Base-by-base conservation (phyloP, 2,888 invertebrate species). In the Drepanosiphum platanoidis region DNA sequence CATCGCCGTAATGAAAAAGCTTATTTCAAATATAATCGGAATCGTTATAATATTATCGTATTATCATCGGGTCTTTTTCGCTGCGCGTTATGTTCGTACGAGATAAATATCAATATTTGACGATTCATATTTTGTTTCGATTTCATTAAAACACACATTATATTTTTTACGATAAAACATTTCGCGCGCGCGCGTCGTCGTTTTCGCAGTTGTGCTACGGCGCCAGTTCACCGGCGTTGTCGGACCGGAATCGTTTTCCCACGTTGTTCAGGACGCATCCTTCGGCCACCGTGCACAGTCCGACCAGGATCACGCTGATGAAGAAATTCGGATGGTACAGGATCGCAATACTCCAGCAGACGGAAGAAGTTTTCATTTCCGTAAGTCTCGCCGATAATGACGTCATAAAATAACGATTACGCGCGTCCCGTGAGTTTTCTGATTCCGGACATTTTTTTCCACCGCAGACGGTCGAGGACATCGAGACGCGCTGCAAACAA, bases 211-310 rank as follows among this genome's bases (percentile, higher is more conserved):
- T 99, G 58, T 99, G 99, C 89, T 99, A 99, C 90, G 99, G 99
- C 74, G 98, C 99, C 46, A 98, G 98, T 88, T 98, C 98, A 78
- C 99, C 99, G 11, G 99, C 99, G 7, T 91, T 99, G 82, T 99
- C 99, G 58, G 97, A 99, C 91, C 94, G 99, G 84, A 95, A 96
- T 88, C 93, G 99, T 82, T 99, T 99, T 90, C 98, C 98, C 27
- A 99, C 99, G 11, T 93, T 99, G 88, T 99, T 99, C 91, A 94
- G 99, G 86, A 99, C 99, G 0, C 99, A 99, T 91, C 99, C 99
- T 3, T 99, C 99, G 36, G 99, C 99, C 32, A 99, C 98, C 0
- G 97, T 99, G 83, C 99, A 99, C 91, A 99, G 99, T 91, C 99
- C 99, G 0, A 98, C 98, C 22, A 92, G 99, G 88, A 96, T 99